A percentile compares a stretch with the other conserved stretches of the same genome.
These are phyloP conservation scores for Semaprochilodus insignis DNA, from an alignment of 2,797 vertebrate species.

Conservation along the genomic window DNA sequence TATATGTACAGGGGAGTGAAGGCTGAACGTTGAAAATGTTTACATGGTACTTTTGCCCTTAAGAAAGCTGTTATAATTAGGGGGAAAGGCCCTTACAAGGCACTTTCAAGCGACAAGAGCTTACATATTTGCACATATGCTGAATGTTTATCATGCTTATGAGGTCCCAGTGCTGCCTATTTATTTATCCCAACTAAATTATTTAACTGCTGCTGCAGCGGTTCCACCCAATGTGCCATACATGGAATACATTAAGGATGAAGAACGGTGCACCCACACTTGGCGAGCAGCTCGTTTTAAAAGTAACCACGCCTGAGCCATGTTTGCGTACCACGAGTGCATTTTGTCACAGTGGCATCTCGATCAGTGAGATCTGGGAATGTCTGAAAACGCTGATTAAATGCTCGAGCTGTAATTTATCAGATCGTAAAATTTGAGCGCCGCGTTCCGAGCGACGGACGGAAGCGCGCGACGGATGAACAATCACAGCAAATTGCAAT, in stretches of 20 bases:
- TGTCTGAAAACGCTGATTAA: slow-evolving; percentile 30
- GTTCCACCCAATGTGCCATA: slow-evolving; percentile 41
- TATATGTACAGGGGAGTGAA: too few relatives aligned
- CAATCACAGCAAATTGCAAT: slow-evolving; percentile 55
- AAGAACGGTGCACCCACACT: slow-evolving; percentile 16
- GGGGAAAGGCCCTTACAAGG: slow-evolving; percentile 16
- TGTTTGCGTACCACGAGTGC: slow-evolving; percentile 8
- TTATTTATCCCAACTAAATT: slow-evolving; percentile 43
- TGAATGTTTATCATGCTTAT: slow-evolving; percentile 33
- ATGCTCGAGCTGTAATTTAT: slow-evolving; percentile 33
- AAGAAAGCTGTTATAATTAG: slow-evolving; percentile 17
- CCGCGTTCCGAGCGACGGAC: slow-evolving; percentile 16
- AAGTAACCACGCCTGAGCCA: slow-evolving; percentile 15
- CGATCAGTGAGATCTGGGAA: slow-evolving; percentile 1
- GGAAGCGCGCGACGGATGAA: slow-evolving; percentile 23
- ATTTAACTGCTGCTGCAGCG: slow-evolving; percentile 36
- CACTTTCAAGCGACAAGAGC: background rate
- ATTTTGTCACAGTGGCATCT: background rate
- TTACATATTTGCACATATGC: slow-evolving; percentile 37
- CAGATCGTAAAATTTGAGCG: slow-evolving; percentile 38
- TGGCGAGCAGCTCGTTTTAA: slow-evolving; percentile 38
- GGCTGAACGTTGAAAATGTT: too few relatives aligned
- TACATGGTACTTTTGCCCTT: too few relatives aligned
- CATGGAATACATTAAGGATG: slow-evolving; percentile 37
- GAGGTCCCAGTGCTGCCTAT: slow-evolving; percentile 1